Conservation (phyloP, 1,140 invertebrate species). For the Cylas formicarius region DNA sequence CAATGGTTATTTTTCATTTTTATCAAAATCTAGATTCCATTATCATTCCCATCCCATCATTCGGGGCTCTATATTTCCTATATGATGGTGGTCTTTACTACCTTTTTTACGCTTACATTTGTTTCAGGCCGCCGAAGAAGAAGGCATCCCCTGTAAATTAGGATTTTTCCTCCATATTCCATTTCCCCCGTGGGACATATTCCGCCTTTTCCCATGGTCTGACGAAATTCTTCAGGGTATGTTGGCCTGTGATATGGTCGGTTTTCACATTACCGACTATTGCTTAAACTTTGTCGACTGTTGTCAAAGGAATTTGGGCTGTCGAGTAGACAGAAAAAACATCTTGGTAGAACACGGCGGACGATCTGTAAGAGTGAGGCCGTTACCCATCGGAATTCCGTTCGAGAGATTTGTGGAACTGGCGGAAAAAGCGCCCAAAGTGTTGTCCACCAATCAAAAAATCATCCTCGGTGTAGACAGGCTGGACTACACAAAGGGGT, state of each 20-base stretch:
- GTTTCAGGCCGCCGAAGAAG: slow-evolving; percentile 64
- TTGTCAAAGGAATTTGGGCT: slow-evolving; percentile 78
- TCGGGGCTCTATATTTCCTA: too few species aligned
- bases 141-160: slow-evolving; percentile 67
- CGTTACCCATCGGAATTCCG: slow-evolving; percentile 81
- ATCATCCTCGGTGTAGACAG: slow-evolving; percentile 81
- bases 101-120: too few species aligned
- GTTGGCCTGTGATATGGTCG: slow-evolving; percentile 83
- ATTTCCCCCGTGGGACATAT: slow-evolving; percentile 88
- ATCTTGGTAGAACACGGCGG: slow-evolving; percentile 81
- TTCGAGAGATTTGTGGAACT: slow-evolving; percentile 79
- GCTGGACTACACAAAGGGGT: slow-evolving; percentile 85
- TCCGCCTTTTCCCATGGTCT: slow-evolving; percentile 81
- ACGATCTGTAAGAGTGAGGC: slow-evolving; percentile 71
- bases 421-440: slow-evolving; percentile 68
- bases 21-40: too few species aligned
- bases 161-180: slow-evolving; percentile 91
- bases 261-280: slow-evolving; percentile 87
- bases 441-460: slow-evolving; percentile 63
- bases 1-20: too few species aligned
- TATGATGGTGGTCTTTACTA: too few species aligned
- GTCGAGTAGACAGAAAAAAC: slow-evolving; percentile 80
- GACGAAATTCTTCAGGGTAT: slow-evolving; percentile 88
- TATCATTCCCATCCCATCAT: too few species aligned
- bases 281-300: slow-evolving; percentile 89